Evolutionary conservation across 2,888 invertebrate species (phyloP).

Genomic region (Galeopsomyia nigrocyanea): DNA sequence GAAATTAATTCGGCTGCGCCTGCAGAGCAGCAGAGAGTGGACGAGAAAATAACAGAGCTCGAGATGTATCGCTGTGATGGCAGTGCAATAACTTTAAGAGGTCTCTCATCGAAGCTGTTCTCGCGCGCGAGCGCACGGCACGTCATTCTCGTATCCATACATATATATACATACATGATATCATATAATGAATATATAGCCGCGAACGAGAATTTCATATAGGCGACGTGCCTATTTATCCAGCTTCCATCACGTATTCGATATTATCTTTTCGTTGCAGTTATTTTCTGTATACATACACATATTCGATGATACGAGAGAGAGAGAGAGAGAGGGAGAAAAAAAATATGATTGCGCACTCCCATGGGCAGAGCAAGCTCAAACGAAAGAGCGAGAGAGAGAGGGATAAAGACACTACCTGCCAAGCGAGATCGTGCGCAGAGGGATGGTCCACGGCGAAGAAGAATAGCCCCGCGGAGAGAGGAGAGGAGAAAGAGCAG

Average conservation of each 20-base stretch:
- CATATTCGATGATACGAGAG: conserved; percentile 28
- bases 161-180: conserved; percentile 1
- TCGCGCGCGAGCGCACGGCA: too few species aligned
- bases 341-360: conserved; percentile 61
- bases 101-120: background rate
- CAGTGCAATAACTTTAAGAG: conserved; percentile 15
- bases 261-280: conserved; percentile 53
- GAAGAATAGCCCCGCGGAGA: conserved; percentile 44
- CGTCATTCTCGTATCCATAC: background rate
- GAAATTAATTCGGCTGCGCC: conserved; percentile 16
- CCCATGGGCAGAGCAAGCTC: conserved; percentile 49
- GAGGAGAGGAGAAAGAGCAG: conserved; percentile 44
- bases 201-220: conserved; percentile 31
- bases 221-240: conserved; percentile 45
- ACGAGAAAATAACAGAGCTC: conserved; percentile 18
- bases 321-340: conserved; percentile 41
- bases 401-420: conserved; percentile 47
- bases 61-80: too few species aligned
- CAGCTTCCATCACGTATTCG: conserved; percentile 50
- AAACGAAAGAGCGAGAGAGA: conserved; percentile 43
- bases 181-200: conserved; percentile 31
- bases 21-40: background rate
- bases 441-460: conserved; percentile 46
- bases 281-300: conserved; percentile 53
- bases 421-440: conserved; percentile 35